A percentile compares a stretch with the other conserved stretches of the same genome.
phyloP scores from a whole-genome alignment of 92 coral and sea anemone species.

The Paragorgia papillata region DNA sequence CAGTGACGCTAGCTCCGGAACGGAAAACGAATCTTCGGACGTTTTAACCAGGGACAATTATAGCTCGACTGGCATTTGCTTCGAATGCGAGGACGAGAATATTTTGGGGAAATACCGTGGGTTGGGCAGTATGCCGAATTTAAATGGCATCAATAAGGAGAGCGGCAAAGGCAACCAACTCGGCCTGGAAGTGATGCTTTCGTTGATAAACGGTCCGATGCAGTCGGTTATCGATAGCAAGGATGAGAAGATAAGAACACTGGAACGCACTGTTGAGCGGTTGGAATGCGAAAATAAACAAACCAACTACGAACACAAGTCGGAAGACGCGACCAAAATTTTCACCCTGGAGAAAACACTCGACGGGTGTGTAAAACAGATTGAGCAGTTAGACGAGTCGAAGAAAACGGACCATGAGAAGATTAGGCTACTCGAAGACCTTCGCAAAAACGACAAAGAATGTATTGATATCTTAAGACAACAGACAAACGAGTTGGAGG shows the following conservation, averaged over 20 bases:
- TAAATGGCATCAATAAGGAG: neutral
- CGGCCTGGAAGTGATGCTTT: slow-evolving; percentile 43
- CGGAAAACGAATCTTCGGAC: slow-evolving; percentile 24
- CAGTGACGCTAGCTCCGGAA: slow-evolving; percentile 12
- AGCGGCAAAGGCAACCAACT: slow-evolving; percentile 1
- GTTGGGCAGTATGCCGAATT: slow-evolving; percentile 16
- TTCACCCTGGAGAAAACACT: slow-evolving; percentile 33
- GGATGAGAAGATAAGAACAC: slow-evolving; percentile 38
- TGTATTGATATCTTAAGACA: slow-evolving; percentile 72
- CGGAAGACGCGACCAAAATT: slow-evolving; percentile 41
- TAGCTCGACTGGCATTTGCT: neutral
- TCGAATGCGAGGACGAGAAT: slow-evolving; percentile 14
- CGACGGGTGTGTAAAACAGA: slow-evolving; percentile 18
- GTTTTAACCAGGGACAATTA: neutral
- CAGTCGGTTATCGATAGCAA: slow-evolving; percentile 46
- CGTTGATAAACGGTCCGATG: slow-evolving; percentile 41
- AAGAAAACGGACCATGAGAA: slow-evolving; percentile 65
- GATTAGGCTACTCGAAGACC: slow-evolving; percentile 69
- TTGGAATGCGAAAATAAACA: slow-evolving; percentile 41
- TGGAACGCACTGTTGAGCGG: slow-evolving; percentile 30
- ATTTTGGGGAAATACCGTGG: neutral
- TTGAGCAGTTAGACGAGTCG: slow-evolving; percentile 63
- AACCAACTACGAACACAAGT: slow-evolving; percentile 6
- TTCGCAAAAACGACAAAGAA: slow-evolving; percentile 74
- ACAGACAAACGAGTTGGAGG: slow-evolving; percentile 68